Evolutionary conservation across 1,140 invertebrate species (phyloP).

Genomic region (Hesperophylax magnus): DNA sequence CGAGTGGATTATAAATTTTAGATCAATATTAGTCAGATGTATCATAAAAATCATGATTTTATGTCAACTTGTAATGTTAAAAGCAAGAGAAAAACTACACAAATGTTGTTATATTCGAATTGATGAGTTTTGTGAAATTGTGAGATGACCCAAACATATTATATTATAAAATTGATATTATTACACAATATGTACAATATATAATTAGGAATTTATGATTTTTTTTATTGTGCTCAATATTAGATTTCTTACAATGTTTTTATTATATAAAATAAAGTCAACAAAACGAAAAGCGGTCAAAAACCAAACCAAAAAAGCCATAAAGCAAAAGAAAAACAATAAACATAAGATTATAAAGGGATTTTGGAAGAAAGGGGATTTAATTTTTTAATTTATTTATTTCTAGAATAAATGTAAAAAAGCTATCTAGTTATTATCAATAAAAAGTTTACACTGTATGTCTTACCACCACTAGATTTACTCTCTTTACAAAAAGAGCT

Average conservation of each 20-base stretch:
- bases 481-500: too few species aligned
- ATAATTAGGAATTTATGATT: constrained; percentile 42
- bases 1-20: too few species aligned
- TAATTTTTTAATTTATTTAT: too few species aligned
- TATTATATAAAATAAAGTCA: constrained; percentile 35
- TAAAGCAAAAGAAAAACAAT: background rate
- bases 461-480: too few species aligned
- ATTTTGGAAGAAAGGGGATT: background rate
- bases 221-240: constrained; percentile 33
- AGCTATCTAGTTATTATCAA: too few species aligned
- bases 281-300: constrained; percentile 23
- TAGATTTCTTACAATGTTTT: constrained; percentile 33
- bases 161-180: background rate
- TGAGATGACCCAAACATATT: constrained; percentile 6
- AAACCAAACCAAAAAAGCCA: constrained; percentile 19
- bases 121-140: background rate
- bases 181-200: background rate
- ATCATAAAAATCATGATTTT: too few species aligned
- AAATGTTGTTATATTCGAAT: background rate
- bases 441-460: too few species aligned
- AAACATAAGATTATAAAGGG: constrained; percentile 24
- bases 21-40: too few species aligned
- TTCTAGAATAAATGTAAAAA: too few species aligned
- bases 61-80: too few species aligned
- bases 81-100: too few species aligned